A percentile compares a stretch with the other conserved stretches of the same genome.
Evolutionary conservation across 2,888 invertebrate species (phyloP).

Genomic region (Melitaea athalia): DNA sequence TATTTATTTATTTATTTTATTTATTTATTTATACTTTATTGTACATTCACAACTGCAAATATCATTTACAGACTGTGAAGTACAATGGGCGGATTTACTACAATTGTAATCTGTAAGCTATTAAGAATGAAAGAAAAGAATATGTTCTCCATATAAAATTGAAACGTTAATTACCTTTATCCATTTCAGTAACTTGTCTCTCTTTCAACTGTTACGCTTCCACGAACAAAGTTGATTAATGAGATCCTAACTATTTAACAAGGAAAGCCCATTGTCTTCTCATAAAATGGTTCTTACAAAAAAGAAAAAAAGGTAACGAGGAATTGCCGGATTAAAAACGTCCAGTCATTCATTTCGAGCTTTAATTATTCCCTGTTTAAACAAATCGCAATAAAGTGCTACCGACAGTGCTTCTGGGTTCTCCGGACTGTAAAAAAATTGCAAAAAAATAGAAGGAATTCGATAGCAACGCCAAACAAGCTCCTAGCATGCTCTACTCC

Average conservation of each 20-base stretch:
- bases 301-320: constrained; percentile 55
- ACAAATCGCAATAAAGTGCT: constrained; percentile 73
- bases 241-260: constrained; percentile 73
- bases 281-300: constrained; percentile 63
- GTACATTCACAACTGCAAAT: too few species aligned
- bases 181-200: constrained; percentile 29
- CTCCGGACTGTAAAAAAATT: constrained; percentile 52
- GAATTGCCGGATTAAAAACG: constrained; percentile 69
- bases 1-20: too few species aligned
- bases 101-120: neutral
- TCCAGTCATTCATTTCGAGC: constrained; percentile 68
- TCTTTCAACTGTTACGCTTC: constrained; percentile 48
- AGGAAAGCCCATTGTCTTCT: constrained; percentile 67
- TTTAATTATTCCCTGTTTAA: constrained; percentile 80
- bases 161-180: neutral
- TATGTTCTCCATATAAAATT: neutral
- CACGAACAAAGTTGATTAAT: constrained; percentile 72
- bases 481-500: constrained; percentile 59
- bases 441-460: constrained; percentile 56
- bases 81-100: too few species aligned
- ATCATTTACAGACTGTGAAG: too few species aligned
- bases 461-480: constrained; percentile 63
- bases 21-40: too few species aligned
- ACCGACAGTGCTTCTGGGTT: constrained; percentile 51
- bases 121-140: neutral